A percentile compares a stretch with the other conserved stretches of the same genome.
Conservation (phyloP, 2,797 vertebrate species). For the Telmatherina bonti region DNA sequence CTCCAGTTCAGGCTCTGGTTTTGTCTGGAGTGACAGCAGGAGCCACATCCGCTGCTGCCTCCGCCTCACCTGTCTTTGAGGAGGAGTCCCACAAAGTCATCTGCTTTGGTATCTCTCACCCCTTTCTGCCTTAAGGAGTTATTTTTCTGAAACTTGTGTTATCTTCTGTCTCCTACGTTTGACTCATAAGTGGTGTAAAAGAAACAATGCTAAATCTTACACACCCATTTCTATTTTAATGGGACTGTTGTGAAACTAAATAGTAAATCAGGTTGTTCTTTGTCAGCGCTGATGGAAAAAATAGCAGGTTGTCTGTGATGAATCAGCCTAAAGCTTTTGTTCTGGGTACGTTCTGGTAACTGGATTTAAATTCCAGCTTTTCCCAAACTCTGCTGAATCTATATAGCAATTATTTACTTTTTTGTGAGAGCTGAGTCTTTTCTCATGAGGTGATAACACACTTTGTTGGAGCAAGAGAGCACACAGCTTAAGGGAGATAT, state of each 20-base stretch:
- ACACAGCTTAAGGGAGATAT: conserved; percentile 55
- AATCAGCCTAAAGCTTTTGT: conserved; percentile 33
- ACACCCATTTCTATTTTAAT: conserved; percentile 10
- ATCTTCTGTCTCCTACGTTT: not conserved
- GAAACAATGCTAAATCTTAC: not conserved
- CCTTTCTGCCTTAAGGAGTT: conserved; percentile 4
- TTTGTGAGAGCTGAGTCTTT: conserved; percentile 42
- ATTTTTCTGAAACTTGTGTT: not conserved
- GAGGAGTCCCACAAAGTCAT: conserved; percentile 19
- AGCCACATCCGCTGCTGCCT: conserved; percentile 56
- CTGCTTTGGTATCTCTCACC: conserved; percentile 3
- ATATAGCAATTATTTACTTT: conserved; percentile 49
- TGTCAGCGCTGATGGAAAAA: conserved; percentile 25
- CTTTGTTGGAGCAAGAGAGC: conserved; percentile 33
- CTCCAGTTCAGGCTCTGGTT: conserved; percentile 58
- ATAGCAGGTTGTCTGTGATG: conserved; percentile 9
- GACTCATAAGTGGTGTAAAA: not conserved
- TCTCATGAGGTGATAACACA: conserved; percentile 43
- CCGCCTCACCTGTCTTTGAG: conserved; percentile 62
- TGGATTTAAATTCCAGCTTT: conserved; percentile 22
- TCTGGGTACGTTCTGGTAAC: conserved; percentile 3
- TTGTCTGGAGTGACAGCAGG: conserved; percentile 56
- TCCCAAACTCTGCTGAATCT: conserved; percentile 28
- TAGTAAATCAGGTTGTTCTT: conserved; percentile 20
- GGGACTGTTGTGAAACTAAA: conserved; percentile 14